These are phyloP conservation scores for Chionoecetes opilio DNA, from an alignment of 1,140 invertebrate species.

Conservation along the genomic window DNA sequence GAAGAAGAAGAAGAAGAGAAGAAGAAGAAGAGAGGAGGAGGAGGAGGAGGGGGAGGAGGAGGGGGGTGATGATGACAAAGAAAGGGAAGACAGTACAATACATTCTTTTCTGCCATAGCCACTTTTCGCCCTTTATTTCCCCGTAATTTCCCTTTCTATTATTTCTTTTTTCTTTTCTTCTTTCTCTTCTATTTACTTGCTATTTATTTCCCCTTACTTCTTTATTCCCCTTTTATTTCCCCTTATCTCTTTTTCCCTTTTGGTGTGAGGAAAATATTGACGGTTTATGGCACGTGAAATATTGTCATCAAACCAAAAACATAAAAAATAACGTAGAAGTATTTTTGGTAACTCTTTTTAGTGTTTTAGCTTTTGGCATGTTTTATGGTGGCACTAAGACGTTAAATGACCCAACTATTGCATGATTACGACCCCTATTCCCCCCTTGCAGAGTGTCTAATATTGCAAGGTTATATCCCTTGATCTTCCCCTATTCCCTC, in stretches of 20 bases:
- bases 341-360: not conserved
- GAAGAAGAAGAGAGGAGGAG: too few relatives aligned
- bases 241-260: not conserved
- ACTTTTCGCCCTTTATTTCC: not conserved
- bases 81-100: too few relatives aligned
- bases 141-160: not conserved
- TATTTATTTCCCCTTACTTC: not conserved
- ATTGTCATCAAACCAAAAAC: not conserved
- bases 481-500: not conserved
- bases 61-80: too few relatives aligned
- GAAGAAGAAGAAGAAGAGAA: too few relatives aligned
- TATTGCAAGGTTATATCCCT: too few relatives aligned
- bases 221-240: not conserved
- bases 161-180: not conserved
- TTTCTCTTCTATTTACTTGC: not conserved
- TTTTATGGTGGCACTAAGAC: not conserved
- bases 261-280: not conserved
- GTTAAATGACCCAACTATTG: not conserved
- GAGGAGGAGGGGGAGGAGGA: too few relatives aligned
- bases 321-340: not conserved
- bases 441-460: too few relatives aligned
- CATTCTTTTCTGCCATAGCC: not conserved
- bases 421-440: not conserved
- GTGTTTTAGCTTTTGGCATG: too few relatives aligned
- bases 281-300: constrained; percentile 1